phyloP scores from a whole-genome alignment of 2,113 vertebrate species.

The Illadopsis cleaveri region DNA sequence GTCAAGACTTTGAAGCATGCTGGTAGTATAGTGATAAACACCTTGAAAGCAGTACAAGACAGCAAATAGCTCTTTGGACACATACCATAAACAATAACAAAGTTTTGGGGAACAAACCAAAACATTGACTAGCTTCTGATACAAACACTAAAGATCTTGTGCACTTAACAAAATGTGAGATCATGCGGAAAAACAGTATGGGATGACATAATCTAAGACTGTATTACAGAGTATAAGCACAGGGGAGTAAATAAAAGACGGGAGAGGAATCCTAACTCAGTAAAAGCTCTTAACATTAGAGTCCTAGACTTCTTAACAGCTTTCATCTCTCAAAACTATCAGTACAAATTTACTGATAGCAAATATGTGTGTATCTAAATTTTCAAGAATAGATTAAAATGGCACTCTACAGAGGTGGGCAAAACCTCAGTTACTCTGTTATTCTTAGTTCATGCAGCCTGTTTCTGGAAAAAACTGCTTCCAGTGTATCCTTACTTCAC shows the following conservation, averaged over 20 bases:
- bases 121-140: neutral
- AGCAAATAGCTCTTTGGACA: neutral
- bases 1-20: neutral
- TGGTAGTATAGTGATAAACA: neutral
- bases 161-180: neutral
- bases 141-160: neutral
- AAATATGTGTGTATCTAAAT: neutral
- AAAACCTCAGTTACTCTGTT: neutral
- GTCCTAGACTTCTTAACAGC: neutral
- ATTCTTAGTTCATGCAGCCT: neutral
- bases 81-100: neutral
- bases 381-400: neutral
- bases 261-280: neutral
- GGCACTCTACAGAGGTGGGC: neutral
- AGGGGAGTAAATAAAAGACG: neutral
- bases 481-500: constrained; percentile 71
- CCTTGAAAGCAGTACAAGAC: neutral
- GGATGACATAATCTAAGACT: neutral
- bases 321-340: neutral
- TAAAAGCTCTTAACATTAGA: neutral
- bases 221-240: neutral
- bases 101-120: neutral
- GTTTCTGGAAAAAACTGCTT: constrained; percentile 19
- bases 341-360: neutral
- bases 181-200: neutral